Evolutionary conservation across 1,140 invertebrate genomes (phyloP), one percentile per base, ranked within the genome.

Genomic region (Stenopsyche tienmushanensis): DNA sequence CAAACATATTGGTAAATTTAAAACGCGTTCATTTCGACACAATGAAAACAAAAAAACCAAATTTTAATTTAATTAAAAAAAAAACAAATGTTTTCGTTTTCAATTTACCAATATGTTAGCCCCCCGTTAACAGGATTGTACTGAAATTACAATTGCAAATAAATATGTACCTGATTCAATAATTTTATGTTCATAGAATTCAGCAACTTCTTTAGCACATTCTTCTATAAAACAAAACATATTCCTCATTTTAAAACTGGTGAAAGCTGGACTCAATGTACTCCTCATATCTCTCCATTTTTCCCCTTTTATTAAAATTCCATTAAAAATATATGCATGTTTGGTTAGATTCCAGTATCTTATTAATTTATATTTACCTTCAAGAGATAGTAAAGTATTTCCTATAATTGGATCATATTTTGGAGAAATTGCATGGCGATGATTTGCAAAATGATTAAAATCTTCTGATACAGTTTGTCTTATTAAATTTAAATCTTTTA

Each of bases 261-360:
- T 79, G 52, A 82, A 81, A 1, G 73, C 71, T n/a, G 75, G 78
- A 21, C 73, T 76, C 3, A 79, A 39, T 8, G 75, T 67, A 10
- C 47, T 60, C 29, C 79, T 66, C 29, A 80, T 72, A 62, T 75
- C 57, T 23, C 72, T 74, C 78, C 80, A 81, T 55, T 67, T 73
- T n/a, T 80, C 65, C 13, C 69, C 74, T 45, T 18, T 34, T 47
- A 66, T n/a, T n/a, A n/a, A n/a, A n/a, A n/a, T 21, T 18, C 29
- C n/a, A 17, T 17, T 49, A 49, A 5, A 49, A 17, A 49, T 17
- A 21, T 7, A 15, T n/a, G n/a, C n/a, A 13, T 34, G 5, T 34
- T 34, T 7, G 29, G 5, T 13, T 34, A 34, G 29, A 39, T 57
- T 18, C 50, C 10, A n/a, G n/a, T 29, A 57, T 34, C 13, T 21